Evolutionary conservation across 2,797 vertebrate species (phyloP), one percentile per base, ranked within the genome.

Genomic region (Aulostomus chinensis): DNA sequence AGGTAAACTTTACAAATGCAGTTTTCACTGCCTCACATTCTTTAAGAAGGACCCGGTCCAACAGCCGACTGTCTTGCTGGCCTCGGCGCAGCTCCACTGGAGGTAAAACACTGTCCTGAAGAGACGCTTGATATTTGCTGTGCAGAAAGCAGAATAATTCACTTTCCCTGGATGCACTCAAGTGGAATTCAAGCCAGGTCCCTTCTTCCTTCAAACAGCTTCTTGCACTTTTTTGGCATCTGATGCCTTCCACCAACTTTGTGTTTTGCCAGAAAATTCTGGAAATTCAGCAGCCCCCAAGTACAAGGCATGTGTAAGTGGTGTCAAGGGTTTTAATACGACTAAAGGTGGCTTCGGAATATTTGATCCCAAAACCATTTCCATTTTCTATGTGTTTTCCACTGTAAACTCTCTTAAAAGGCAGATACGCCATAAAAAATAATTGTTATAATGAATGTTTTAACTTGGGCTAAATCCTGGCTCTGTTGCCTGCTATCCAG

Each of bases 401-500:
- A 76, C 48, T 57, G 30, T 57, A 30, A 43, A 31, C 49, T 43
- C 69, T 64, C 32, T 64, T 63, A 58, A 69, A 71, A 69, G 48
- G 56, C 54, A 73, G 70, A 84, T 79, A 78, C 24, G 64, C 53
- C 35, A 76, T 83, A 76, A 84, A 83, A 83, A 62, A 78, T 70
- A 78, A 81, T 82, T 70, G 76, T 70, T 50, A 40, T 79, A 73
- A 84, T 78, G 76, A 79, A 80, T 78, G 75, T 75, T 80, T 82
- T 63, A 81, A 73, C 75, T 76, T 66, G 67, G 77, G 69, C 59
- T 78, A 58, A 68, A 66, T 72, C 20, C 58, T 58, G 51, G 51
- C 47, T 42, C 73, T 59, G 15, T 12, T 33, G 57, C 54, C 62
- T 41, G 75, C 53, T 22, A 15, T 56, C 49, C 75, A 81, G 73